A percentile compares a stretch with the other conserved stretches of the same genome.
These are phyloP conservation scores for Cyclophora punctaria DNA, from an alignment of 2,888 invertebrate species.

Conservation along the genomic window DNA sequence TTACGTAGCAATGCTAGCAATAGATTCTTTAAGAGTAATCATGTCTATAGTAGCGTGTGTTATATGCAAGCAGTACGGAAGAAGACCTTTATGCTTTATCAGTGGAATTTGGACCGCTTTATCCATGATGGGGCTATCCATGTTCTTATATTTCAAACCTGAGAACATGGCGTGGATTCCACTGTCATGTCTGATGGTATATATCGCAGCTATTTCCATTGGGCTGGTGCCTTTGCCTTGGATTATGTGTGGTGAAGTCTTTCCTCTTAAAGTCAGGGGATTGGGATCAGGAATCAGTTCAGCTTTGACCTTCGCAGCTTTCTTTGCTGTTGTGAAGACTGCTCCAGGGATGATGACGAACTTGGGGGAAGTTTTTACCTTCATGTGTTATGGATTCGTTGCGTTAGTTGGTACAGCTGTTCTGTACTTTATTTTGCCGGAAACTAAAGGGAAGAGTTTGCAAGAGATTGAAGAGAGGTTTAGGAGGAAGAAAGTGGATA, in stretches of 20 bases:
- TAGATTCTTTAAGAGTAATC: conserved; percentile 77
- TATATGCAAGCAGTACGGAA: conserved; percentile 76
- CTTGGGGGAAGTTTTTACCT: conserved; percentile 78
- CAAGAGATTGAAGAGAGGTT: conserved; percentile 80
- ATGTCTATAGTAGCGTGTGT: conserved; percentile 78
- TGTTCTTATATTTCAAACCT: conserved; percentile 54
- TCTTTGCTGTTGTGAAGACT: conserved; percentile 80
- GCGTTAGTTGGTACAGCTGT: conserved; percentile 75
- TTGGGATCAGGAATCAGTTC: conserved; percentile 80
- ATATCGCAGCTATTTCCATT: conserved; percentile 75
- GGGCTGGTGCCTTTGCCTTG: conserved; percentile 82
- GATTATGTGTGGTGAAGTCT: conserved; percentile 84
- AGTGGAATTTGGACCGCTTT: conserved; percentile 78
- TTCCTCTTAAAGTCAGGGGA: conserved; percentile 77
- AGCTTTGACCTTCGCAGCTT: conserved; percentile 77
- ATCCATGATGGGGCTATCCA: conserved; percentile 74
- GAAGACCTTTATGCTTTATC: conserved; percentile 78
- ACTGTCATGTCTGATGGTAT: conserved; percentile 68
- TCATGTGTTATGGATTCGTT: conserved; percentile 76
- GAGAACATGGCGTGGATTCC: conserved; percentile 67
- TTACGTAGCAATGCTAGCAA: conserved; percentile 78
- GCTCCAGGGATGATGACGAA: conserved; percentile 75
- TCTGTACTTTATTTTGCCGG: conserved; percentile 77
- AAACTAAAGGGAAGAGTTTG: conserved; percentile 80
- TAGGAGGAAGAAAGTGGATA: conserved; percentile 28